Conservation (phyloP, 2,113 vertebrate genomes). For the Bubo scandiacus region DNA sequence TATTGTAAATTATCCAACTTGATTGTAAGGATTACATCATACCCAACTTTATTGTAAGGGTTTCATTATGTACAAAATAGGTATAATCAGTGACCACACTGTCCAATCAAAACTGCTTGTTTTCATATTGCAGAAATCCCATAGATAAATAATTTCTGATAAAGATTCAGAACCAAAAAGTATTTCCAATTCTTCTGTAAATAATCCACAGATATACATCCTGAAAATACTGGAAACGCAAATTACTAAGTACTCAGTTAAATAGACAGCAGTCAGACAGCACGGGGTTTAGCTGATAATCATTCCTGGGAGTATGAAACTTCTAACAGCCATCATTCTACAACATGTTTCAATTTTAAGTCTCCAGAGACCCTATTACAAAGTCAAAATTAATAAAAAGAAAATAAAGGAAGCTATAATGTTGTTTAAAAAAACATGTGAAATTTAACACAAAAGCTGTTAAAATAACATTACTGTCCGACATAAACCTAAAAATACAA, state of each 20-base stretch:
- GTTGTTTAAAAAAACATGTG: conserved; percentile 55
- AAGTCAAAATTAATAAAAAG: conserved; percentile 66
- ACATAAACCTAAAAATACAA: conserved; percentile 47
- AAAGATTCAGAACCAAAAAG: neutral
- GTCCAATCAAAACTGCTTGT: neutral
- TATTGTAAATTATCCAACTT: neutral
- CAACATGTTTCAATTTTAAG: conserved; percentile 30
- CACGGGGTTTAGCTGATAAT: neutral
- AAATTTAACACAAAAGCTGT: conserved; percentile 60
- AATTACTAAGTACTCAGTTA: neutral
- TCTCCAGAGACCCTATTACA: conserved; percentile 45
- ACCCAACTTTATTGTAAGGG: neutral
- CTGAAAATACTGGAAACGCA: neutral
- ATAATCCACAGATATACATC: neutral
- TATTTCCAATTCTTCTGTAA: neutral
- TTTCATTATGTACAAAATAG: neutral
- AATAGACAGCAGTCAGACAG: neutral
- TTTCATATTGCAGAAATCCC: neutral
- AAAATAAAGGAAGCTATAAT: conserved; percentile 50
- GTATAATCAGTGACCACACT: neutral
- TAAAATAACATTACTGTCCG: conserved; percentile 56
- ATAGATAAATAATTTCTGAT: neutral
- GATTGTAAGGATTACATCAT: neutral
- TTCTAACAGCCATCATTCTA: conserved; percentile 15
- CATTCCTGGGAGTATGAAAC: neutral